phyloP scores from a whole-genome alignment of 2,888 invertebrate genomes.

The Himalopsyche japonica region DNA sequence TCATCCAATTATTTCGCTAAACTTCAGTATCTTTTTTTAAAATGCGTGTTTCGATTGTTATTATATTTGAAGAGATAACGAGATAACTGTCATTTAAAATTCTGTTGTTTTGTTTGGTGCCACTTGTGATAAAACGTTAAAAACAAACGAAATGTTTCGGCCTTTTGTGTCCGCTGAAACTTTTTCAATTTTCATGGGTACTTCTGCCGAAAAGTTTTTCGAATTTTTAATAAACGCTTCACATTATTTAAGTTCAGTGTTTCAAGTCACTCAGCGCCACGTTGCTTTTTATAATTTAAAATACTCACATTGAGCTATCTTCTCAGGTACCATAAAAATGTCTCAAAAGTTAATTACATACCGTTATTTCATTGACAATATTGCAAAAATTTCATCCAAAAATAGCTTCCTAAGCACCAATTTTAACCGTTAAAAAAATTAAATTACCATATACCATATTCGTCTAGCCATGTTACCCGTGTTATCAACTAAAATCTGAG shows the following conservation, averaged over 20 bases:
- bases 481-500: no score
- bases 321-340: no score
- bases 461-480: no score
- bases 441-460: no score
- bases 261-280: neutral
- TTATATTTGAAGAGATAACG: neutral
- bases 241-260: neutral
- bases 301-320: no score
- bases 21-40: neutral
- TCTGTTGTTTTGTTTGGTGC: neutral
- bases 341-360: no score
- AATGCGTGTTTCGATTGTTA: neutral
- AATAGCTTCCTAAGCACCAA: no score
- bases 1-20: no score
- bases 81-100: neutral
- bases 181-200: neutral
- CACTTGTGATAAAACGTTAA: neutral
- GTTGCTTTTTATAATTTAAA: no score
- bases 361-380: no score
- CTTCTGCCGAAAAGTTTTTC: neutral
- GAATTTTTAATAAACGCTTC: neutral
- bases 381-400: no score
- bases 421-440: no score
- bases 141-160: neutral
- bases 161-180: neutral